Conservation (phyloP, 92 coral and sea anemone genomes). For the Heteractis magnifica region DNA sequence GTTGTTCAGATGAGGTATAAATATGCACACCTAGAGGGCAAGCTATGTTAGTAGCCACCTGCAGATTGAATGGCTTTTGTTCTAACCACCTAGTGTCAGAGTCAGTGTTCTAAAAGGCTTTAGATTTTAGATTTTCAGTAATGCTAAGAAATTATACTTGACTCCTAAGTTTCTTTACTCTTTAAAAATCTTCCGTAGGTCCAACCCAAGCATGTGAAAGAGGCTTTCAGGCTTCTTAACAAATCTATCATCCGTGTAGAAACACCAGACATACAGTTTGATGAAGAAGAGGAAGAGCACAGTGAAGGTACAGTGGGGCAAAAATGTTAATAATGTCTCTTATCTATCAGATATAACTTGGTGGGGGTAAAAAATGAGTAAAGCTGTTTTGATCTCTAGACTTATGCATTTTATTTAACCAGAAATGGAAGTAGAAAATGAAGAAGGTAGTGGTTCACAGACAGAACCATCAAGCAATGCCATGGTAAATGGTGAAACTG, state of each 20-base stretch:
- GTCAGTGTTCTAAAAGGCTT: too few species aligned
- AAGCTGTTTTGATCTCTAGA: too few species aligned
- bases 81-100: too few species aligned
- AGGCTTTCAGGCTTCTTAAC: constrained; percentile 91
- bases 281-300: constrained; percentile 82
- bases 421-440: constrained; percentile 79
- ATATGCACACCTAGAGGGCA: not conserved
- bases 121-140: too few species aligned
- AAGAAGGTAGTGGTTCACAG: constrained; percentile 38
- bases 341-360: too few species aligned
- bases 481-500: constrained; percentile 57
- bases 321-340: too few species aligned
- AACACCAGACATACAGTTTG: constrained; percentile 98
- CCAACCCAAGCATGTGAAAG: constrained; percentile 97
- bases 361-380: too few species aligned
- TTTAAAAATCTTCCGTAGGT: constrained; percentile 50
- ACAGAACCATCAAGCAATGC: constrained; percentile 41
- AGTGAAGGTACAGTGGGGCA: constrained; percentile 60
- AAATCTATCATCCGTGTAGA: constrained; percentile 98
- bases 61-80: too few species aligned
- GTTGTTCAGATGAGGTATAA: constrained; percentile 84
- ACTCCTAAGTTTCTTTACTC: not conserved
- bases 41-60: too few species aligned
- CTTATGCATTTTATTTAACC: not conserved
- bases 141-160: too few species aligned